Evolutionary conservation across 2,797 vertebrate species (phyloP).

Genomic region (Myotis vivesi): DNA sequence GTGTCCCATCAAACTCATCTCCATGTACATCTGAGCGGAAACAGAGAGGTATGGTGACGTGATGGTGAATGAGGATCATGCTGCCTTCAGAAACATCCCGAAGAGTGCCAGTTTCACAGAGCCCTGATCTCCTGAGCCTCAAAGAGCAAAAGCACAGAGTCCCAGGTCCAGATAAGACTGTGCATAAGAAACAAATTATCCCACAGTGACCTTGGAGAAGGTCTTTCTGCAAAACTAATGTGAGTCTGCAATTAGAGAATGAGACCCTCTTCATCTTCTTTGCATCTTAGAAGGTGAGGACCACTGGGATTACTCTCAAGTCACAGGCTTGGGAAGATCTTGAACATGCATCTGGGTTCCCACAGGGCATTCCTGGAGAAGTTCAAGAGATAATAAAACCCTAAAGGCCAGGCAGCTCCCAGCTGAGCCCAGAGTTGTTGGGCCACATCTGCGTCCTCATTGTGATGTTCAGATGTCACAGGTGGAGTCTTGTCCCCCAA

Average conservation of each 20-base stretch:
- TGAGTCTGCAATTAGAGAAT: neutral
- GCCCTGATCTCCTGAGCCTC: rapidly evolving
- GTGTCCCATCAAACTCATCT: rapidly evolving
- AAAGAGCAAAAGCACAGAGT: no score
- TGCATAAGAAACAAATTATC: rapidly evolving
- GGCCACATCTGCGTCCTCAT: neutral
- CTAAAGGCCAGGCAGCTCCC: rapidly evolving
- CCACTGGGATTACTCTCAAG: rapidly evolving
- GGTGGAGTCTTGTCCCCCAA: rapidly evolving
- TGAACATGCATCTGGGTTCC: rapidly evolving
- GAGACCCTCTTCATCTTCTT: neutral
- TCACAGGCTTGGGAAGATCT: rapidly evolving
- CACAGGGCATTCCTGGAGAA: rapidly evolving
- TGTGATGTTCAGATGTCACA: rapidly evolving
- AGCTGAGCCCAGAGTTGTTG: neutral
- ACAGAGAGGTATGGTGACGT: rapidly evolving
- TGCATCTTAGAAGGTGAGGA: neutral
- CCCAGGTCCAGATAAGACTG: rapidly evolving
- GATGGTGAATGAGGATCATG: rapidly evolving
- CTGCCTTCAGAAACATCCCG: neutral
- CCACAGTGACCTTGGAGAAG: neutral
- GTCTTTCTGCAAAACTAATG: neutral
- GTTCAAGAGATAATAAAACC: rapidly evolving
- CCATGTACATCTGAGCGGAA: rapidly evolving
- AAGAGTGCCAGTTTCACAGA: neutral